Evolutionary conservation across 2,113 vertebrate species (phyloP).

Genomic region (Heteronetta atricapilla): DNA sequence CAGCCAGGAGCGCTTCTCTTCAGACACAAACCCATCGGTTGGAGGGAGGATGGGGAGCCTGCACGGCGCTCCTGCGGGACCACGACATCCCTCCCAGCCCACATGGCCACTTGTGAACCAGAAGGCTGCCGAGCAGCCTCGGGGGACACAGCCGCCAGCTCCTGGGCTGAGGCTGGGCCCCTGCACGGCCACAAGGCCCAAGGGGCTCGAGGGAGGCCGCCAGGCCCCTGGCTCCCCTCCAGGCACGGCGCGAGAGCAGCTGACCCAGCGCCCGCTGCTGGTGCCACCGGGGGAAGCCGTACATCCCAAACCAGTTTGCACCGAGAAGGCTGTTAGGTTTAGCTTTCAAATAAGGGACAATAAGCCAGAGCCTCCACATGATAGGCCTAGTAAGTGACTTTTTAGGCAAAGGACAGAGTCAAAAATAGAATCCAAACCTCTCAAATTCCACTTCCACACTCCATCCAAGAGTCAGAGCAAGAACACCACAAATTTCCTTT

Average conservation of each 20-base stretch:
- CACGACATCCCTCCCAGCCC: neutral
- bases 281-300: neutral
- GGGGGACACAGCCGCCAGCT: neutral
- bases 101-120: no score
- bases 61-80: accelerated
- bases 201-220: neutral
- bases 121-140: neutral
- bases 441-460: neutral
- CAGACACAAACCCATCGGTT: neutral
- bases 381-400: neutral
- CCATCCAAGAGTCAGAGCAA: neutral
- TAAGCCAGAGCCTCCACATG: neutral
- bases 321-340: neutral
- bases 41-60: neutral
- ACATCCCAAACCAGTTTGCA: neutral
- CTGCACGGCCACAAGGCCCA: neutral
- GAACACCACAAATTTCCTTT: slow-evolving; percentile 39
- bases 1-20: neutral
- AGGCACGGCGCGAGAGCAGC: neutral
- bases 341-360: neutral
- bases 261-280: neutral
- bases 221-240: neutral
- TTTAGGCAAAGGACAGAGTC: slow-evolving; percentile 21
- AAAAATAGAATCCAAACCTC: slow-evolving; percentile 39
- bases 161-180: neutral